These are phyloP conservation scores for Bombyx mori DNA, from an alignment of 1,140 invertebrate genomes.

Conservation along the genomic window ASM3026992v2 NC_085121.1:4776001-4776500, in stretches of 20 bases:
- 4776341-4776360: too few species aligned
- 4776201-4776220: constrained; percentile 62
- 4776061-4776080: too few species aligned
- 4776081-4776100: neutral
- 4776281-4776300: neutral
- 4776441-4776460: too few species aligned
- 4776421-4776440: too few species aligned
- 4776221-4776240: constrained; percentile 54
- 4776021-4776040: too few species aligned
- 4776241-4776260: neutral
- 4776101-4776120: constrained; percentile 54
- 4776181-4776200: constrained; percentile 56
- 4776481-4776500: too few species aligned
- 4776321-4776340: too few species aligned
- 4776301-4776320: neutral
- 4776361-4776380: too few species aligned
- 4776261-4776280: neutral
- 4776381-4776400: too few species aligned
- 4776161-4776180: constrained; percentile 48
- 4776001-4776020: constrained; percentile 5
- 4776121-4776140: constrained; percentile 60
- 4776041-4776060: too few species aligned
- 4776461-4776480: too few species aligned
- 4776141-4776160: constrained; percentile 63
- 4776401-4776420: too few species aligned